A percentile compares a stretch with the other conserved stretches of the same genome.
These are phyloP conservation scores for Poecilia velifera DNA, from an alignment of 2,797 vertebrate species.

Conservation along the genomic window DNA sequence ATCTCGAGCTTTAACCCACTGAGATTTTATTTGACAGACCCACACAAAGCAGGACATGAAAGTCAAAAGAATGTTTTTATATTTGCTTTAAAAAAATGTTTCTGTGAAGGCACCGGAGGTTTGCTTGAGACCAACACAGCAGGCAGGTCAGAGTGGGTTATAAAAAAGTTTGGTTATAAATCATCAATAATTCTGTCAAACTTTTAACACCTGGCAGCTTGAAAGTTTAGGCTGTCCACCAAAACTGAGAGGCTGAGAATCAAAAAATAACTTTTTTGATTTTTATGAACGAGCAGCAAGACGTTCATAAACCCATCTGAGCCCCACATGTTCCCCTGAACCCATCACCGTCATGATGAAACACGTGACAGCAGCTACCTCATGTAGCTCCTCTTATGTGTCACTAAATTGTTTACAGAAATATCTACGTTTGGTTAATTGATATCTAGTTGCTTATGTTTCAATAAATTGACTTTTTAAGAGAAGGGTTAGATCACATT, in stretches of 20 bases:
- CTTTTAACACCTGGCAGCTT: neutral
- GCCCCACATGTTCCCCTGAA: too few species aligned
- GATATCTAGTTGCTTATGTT: neutral
- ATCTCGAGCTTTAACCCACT: neutral
- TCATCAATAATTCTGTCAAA: neutral
- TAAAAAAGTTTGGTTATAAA: neutral
- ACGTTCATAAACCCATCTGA: neutral
- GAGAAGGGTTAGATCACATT: neutral
- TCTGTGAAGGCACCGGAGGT: neutral
- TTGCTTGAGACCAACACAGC: neutral
- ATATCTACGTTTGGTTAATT: neutral
- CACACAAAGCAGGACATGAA: neutral
- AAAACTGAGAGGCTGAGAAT: neutral
- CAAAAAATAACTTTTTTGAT: neutral
- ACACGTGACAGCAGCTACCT: neutral
- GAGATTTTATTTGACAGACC: neutral
- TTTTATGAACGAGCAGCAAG: neutral
- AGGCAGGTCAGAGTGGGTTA: neutral
- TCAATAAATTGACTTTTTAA: neutral
- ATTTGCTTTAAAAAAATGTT: neutral
- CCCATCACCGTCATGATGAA: neutral
- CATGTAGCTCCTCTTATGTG: neutral
- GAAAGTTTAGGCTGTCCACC: neutral
- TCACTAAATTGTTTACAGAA: neutral
- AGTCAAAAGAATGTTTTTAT: neutral